phyloP scores from a whole-genome alignment of 2,113 vertebrate genomes.

The Polypterus bichir region DNA sequence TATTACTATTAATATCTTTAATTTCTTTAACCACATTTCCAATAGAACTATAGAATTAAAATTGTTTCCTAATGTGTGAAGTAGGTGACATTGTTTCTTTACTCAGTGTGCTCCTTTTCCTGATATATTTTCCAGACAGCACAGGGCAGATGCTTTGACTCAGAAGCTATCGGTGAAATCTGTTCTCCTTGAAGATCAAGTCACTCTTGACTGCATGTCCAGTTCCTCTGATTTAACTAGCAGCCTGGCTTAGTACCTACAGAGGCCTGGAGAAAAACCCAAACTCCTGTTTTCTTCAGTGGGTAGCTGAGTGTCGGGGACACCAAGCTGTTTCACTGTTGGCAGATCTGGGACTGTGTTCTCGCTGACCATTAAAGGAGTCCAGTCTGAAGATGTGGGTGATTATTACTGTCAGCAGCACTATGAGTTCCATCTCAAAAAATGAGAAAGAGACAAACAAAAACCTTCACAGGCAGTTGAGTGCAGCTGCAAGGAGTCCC shows the following conservation, averaged over 20 bases:
- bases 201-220: constrained; percentile 7
- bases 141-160: not conserved
- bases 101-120: too few species aligned
- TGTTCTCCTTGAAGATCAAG: not conserved
- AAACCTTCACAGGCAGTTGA: not conserved
- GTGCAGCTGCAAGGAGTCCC: too few species aligned
- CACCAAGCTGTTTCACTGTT: constrained; percentile 8
- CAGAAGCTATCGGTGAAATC: not conserved
- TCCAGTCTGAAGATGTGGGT: constrained; percentile 8
- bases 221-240: constrained; percentile 1
- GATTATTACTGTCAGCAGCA: constrained; percentile 19
- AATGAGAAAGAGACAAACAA: constrained; percentile 9
- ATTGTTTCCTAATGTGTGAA: too few species aligned
- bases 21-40: too few species aligned
- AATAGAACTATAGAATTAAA: too few species aligned
- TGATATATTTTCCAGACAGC: not conserved
- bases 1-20: too few species aligned
- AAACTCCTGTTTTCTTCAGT: constrained; percentile 1
- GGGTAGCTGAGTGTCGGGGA: constrained; percentile 1
- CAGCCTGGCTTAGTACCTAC: constrained; percentile 11
- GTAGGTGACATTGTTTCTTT: too few species aligned
- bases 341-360: constrained; percentile 10
- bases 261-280: constrained; percentile 11
- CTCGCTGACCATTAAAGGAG: constrained; percentile 14
- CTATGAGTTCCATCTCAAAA: constrained; percentile 2